Conservation (phyloP, 1,140 invertebrate species). For the Palaemon carinicauda region DNA sequence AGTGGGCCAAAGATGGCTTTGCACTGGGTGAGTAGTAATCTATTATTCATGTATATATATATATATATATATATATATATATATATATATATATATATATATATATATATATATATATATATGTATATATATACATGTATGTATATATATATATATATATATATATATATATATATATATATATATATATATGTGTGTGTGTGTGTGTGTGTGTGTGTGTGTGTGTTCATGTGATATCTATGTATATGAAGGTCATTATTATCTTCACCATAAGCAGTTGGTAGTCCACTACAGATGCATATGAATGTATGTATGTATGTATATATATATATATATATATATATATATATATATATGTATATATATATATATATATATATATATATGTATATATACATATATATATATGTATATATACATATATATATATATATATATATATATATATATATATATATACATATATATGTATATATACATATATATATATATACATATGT, state of each 20-base stretch:
- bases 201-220: too few relatives aligned
- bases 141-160: conserved; percentile 9
- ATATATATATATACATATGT: not conserved
- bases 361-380: not conserved
- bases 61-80: not conserved
- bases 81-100: not conserved
- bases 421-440: not conserved
- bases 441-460: conserved; percentile 9
- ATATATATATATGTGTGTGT: not conserved
- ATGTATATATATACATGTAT: not conserved
- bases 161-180: conserved; percentile 9
- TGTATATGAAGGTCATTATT: too few relatives aligned
- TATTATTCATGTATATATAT: not conserved
- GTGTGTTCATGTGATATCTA: too few relatives aligned
- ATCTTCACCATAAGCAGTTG: too few relatives aligned
- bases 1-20: too few relatives aligned
- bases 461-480: not conserved
- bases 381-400: conserved; percentile 1
- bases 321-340: not conserved
- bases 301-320: not conserved
- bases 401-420: not conserved
- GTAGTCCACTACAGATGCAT: too few relatives aligned
- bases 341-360: not conserved
- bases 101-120: not conserved
- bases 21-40: too few relatives aligned